Base-by-base conservation (phyloP, 1,140 invertebrate species). In the Heliothis subflexa region DNA sequence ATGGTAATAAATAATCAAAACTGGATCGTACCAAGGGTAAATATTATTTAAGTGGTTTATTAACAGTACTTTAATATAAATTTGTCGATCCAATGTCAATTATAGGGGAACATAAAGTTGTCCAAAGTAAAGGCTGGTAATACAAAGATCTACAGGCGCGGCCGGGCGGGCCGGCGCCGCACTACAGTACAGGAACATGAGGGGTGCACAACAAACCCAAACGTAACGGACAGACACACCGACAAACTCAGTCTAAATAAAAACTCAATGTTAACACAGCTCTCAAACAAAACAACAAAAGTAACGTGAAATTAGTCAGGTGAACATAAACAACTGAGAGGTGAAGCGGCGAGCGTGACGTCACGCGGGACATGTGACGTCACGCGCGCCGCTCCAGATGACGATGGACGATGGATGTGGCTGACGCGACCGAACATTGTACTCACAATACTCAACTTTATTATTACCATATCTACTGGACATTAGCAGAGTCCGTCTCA, bases 131-230 rank as follows among this genome's bases (percentile, higher is more conserved):
- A 57, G 28, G 13, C 11, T 40, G 80, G 74, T 33, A 62, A 40
- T 4, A 62, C 13, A 40, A 13, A 28, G 28, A 12, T n/a, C 13
- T 62, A n/a, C 28, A 14, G 14, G 59, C 13, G 59, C 14, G 25
- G 55, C 57, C 21, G 2, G 25, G 2, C 12, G 57, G 9, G 12
- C n/a, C 49, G 49, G 5, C 13, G 52, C 52, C 21, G 13, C 64
- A 12, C 45, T 55, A 71, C 68, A 40, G 68, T 21, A 21, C 68
- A 33, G n/a, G 89, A 59, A 59, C 85, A 83, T 84, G 86, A 81
- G 83, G 83, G 85, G 88, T 89, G 89, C 89, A 89, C 83, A 86
- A 88, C 88, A 88, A 85, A 89, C 89, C 88, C 88, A 89, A 86
- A 79, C 77, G 80, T 83, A 84, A 87, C 87, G 62, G 72, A 83